Conservation (phyloP, 2,113 vertebrate species). For the Bos javanicus region DNA sequence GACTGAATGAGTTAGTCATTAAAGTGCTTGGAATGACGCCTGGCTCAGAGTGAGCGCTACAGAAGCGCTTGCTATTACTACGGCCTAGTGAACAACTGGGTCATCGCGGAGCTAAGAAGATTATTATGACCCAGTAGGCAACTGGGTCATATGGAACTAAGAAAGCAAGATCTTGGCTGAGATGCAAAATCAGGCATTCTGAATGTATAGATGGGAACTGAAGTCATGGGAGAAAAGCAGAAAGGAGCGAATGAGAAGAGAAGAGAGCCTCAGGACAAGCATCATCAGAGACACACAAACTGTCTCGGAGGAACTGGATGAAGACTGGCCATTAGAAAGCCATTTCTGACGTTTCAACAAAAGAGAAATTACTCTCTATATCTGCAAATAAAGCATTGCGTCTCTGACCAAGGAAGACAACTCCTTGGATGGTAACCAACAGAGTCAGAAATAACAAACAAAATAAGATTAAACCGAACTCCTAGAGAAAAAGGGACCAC, state of each 20-base stretch:
- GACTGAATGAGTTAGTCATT: not conserved
- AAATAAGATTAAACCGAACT: not conserved
- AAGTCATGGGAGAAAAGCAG: not conserved
- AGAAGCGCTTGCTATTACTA: not conserved
- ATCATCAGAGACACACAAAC: not conserved
- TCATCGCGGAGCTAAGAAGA: slow-evolving; percentile 17
- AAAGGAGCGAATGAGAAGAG: not conserved
- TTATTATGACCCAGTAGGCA: slow-evolving; percentile 59
- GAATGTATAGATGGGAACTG: not conserved
- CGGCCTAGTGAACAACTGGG: slow-evolving; percentile 43
- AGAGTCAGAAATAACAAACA: not conserved
- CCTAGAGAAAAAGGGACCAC: not conserved
- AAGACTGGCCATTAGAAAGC: not conserved
- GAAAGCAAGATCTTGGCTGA: not conserved
- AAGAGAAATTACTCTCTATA: not conserved
- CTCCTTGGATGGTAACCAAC: not conserved
- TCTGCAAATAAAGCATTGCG: not conserved
- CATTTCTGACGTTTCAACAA: not conserved
- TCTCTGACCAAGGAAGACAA: not conserved
- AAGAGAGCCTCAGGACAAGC: not conserved
- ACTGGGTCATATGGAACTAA: slow-evolving; percentile 48
- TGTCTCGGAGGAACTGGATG: not conserved
- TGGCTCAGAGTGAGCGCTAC: not conserved
- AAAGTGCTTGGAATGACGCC: not conserved
- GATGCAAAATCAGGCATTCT: not conserved